These are phyloP conservation scores for Sphinx pinastri DNA, from an alignment of 2,888 invertebrate genomes.

Conservation along the genomic window DNA sequence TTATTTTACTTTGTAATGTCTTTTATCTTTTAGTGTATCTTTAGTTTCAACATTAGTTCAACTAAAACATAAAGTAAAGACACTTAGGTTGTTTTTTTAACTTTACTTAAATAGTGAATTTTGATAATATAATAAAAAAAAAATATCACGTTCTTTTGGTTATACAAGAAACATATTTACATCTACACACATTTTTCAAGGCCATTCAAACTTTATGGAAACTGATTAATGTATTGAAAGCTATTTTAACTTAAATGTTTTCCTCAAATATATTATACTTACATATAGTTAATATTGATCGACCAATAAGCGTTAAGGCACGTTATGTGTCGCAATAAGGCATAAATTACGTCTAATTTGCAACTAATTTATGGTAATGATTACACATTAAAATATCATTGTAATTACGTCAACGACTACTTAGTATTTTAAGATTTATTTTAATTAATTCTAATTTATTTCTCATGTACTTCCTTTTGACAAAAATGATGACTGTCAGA, in stretches of 20 bases:
- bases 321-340: constrained; percentile 59
- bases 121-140: no score
- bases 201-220: not conserved
- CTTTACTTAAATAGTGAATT: no score
- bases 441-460: constrained; percentile 12
- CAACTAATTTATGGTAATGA: constrained; percentile 75
- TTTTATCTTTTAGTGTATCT: no score
- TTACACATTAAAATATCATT: constrained; percentile 69
- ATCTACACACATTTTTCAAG: constrained; percentile 5
- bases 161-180: not conserved
- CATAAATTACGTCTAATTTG: constrained; percentile 70
- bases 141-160: not conserved
- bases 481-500: not conserved
- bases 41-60: no score
- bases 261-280: not conserved
- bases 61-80: not conserved
- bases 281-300: constrained; percentile 9
- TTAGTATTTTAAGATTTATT: constrained; percentile 31
- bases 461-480: not conserved
- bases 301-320: constrained; percentile 42
- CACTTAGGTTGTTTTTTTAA: no score
- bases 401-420: constrained; percentile 59
- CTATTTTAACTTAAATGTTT: not conserved
- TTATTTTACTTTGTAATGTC: no score
- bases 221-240: not conserved